Percentiles rank a stretch among this genome's conserved stretches.
Conservation (phyloP, 2,888 invertebrate species). For the Acanthacorydalis orientalis region DNA sequence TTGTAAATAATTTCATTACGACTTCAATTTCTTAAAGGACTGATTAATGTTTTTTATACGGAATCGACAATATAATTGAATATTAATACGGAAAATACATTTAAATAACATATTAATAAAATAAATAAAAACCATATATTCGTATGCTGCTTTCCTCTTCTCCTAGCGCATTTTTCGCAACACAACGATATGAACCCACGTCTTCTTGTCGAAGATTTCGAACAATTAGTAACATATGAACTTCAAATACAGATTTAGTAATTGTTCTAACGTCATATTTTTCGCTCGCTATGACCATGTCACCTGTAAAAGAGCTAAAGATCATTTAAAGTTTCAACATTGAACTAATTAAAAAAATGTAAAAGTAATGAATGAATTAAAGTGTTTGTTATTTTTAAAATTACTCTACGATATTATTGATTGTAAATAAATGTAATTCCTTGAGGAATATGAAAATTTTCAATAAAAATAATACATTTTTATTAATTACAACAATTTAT, state of each 20-base stretch:
- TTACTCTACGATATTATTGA: too few relatives aligned
- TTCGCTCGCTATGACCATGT: slow-evolving; percentile 6
- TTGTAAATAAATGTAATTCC: too few relatives aligned
- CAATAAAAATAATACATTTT: too few relatives aligned
- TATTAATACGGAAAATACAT: too few relatives aligned
- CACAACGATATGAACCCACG: slow-evolving; percentile 5
- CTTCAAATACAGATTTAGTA: slow-evolving; percentile 3
- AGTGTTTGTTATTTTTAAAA: too few relatives aligned
- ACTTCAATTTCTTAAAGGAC: not conserved
- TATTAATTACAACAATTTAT: too few relatives aligned
- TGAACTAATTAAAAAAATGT: not conserved
- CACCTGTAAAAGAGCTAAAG: not conserved
- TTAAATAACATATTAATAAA: not conserved
- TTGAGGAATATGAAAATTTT: too few relatives aligned
- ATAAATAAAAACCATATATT: slow-evolving; percentile 2
- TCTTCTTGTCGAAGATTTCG: slow-evolving; percentile 3
- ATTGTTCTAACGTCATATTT: slow-evolving; percentile 3
- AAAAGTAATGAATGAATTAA: too few relatives aligned
- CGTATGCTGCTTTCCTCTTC: slow-evolving; percentile 5
- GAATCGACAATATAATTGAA: not conserved
- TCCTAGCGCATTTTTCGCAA: slow-evolving; percentile 5
- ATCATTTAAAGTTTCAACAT: not conserved
- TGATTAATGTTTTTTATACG: not conserved
- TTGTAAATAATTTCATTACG: not conserved
- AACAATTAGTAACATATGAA: slow-evolving; percentile 3